phyloP scores from a whole-genome alignment of 92 coral and sea anemone genomes.

The Umimayanthus chanpuru region DNA sequence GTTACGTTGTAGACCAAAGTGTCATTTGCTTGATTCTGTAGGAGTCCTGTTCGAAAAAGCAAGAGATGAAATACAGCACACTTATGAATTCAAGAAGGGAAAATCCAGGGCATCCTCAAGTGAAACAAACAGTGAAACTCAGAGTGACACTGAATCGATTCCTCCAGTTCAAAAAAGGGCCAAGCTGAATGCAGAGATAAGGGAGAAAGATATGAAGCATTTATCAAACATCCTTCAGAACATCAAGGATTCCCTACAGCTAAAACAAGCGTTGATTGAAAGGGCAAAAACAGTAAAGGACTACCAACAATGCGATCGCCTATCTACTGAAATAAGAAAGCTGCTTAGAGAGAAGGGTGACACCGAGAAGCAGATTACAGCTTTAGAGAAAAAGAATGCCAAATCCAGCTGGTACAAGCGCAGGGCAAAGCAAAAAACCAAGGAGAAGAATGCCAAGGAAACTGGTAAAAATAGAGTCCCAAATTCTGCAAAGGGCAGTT shows the following conservation, averaged over 20 bases:
- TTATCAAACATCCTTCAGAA: constrained; percentile 43
- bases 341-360: constrained; percentile 57
- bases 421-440: constrained; percentile 47
- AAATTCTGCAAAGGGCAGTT: neutral
- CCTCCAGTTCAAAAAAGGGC: constrained; percentile 43
- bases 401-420: constrained; percentile 71
- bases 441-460: constrained; percentile 58
- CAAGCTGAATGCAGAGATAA: constrained; percentile 57
- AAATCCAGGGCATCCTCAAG: constrained; percentile 52
- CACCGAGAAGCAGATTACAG: constrained; percentile 53
- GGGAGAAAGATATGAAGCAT: constrained; percentile 40
- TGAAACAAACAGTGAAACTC: constrained; percentile 6
- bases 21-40: constrained; percentile 25
- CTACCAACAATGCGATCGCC: constrained; percentile 56
- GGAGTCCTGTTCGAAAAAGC: constrained; percentile 66
- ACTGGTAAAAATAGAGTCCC: neutral
- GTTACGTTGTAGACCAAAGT: neutral
- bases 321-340: constrained; percentile 46
- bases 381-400: constrained; percentile 48
- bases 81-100: constrained; percentile 52
- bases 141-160: constrained; percentile 28
- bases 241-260: constrained; percentile 40
- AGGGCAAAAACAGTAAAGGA: constrained; percentile 50
- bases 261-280: constrained; percentile 52
- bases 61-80: constrained; percentile 48